Base-by-base conservation (phyloP, 2,888 invertebrate species). In the Agrochola litura region DNA sequence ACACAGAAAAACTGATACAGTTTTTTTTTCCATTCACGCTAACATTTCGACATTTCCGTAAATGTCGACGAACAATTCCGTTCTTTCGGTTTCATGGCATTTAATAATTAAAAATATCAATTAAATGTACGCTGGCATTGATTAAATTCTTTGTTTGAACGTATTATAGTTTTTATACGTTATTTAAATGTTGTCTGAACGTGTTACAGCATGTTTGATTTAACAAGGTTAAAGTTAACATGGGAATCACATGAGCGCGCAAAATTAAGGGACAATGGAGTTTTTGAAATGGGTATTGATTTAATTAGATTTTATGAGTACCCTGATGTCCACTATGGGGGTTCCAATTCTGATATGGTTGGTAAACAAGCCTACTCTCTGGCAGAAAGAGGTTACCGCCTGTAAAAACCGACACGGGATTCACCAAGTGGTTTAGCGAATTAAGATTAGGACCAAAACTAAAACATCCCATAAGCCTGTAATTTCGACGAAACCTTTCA, bases 111-210 rank as follows among this genome's bases (percentile, higher is more conserved):
- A 88, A 88, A 84, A 86, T 82, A 78, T 75, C 83, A 77, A 74
- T 76, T 46, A 65, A 78, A 60, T 71, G 56, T 68, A 22, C 68
- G 69, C 61, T 56, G 41, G 54, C 58, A 78, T 74, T 85, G 84
- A 87, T 88, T 87, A 85, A 83, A 88, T 87, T 85, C 85, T 73
- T 82, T 85, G 76, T 86, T 86, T 76, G 76, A 41, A 46, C 72
- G 71, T 68, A 63, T 82, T 30, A 76, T 70, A 86, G 78, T 88
- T 88, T 30, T 86, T 79, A 68, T 86, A 76, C 74, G 78, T 83
- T 76, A 72, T 79, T 77, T 70, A 72, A 79, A 76, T 88, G 66
- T 84, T 82, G 73, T 69, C 77, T 3, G 79, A 85, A 78, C 88
- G 84, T 88, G 84, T 86, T 67, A 64, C 22, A 58, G 66, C 72